Evolutionary conservation across 2,888 invertebrate species (phyloP).

Genomic region (Ochropleura plecta): DNA sequence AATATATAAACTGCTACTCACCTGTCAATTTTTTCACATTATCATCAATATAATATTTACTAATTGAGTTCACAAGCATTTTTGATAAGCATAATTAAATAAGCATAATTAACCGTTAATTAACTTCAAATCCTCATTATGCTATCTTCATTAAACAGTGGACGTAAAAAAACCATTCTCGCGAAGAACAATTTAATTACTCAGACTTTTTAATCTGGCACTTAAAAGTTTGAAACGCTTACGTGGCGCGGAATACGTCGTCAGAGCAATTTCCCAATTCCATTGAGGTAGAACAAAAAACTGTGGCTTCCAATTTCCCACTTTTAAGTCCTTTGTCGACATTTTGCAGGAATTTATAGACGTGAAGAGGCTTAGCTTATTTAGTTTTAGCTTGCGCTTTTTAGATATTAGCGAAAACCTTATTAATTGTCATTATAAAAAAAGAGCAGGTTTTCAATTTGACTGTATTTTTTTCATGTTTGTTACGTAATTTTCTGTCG

Average conservation of each 20-base stretch:
- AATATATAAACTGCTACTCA: not conserved
- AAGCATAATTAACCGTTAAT: constrained; percentile 2
- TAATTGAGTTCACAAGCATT: not conserved
- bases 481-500: no score
- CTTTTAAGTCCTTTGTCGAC: not conserved
- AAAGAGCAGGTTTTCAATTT: no score
- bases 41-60: not conserved
- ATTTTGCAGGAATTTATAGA: not conserved
- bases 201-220: constrained; percentile 35
- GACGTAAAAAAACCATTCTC: constrained; percentile 27
- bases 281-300: constrained; percentile 7
- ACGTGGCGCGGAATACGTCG: constrained; percentile 11
- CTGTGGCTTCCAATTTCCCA: constrained; percentile 4
- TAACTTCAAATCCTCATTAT: constrained; percentile 4
- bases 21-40: not conserved
- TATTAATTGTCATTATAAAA: not conserved
- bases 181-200: constrained; percentile 32
- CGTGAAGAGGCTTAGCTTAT: not conserved
- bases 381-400: not conserved
- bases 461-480: no score
- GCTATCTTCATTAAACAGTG: constrained; percentile 18
- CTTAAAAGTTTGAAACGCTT: constrained; percentile 45
- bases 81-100: constrained; percentile 13
- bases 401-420: not conserved
- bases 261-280: constrained; percentile 20